Conservation (phyloP, 2,113 vertebrate genomes). For the Girardinichthys multiradiatus region DNA sequence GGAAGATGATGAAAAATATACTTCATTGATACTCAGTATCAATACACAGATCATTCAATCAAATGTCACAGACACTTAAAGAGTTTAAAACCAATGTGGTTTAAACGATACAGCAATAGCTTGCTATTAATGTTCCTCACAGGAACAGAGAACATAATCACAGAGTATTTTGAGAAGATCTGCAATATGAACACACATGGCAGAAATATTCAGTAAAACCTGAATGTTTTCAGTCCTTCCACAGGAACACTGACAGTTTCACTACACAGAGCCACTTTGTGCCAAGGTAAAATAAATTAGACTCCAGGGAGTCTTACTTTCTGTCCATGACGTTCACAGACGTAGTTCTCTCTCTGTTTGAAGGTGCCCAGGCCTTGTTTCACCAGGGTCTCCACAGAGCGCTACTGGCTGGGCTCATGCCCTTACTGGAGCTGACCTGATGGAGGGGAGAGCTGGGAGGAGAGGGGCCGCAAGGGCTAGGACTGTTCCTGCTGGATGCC, state of each 20-base stretch:
- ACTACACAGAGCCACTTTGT: constrained; percentile 24
- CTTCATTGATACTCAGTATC: constrained; percentile 61
- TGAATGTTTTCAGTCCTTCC: constrained; percentile 53
- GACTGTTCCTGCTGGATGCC: constrained; percentile 36
- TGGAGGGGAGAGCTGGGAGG: constrained; percentile 64
- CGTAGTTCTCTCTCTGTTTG: constrained; percentile 48
- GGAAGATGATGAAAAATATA: constrained; percentile 34
- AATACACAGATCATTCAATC: constrained; percentile 32
- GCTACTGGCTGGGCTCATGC: constrained; percentile 27
- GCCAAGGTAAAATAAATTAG: constrained; percentile 38
- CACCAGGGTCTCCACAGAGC: constrained; percentile 83
- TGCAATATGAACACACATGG: constrained; percentile 29
- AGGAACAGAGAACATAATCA: constrained; percentile 26
- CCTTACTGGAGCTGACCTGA: constrained; percentile 56
- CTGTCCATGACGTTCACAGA: constrained; percentile 68
- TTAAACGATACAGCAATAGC: constrained; percentile 19
- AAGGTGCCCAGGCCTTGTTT: constrained; percentile 21
- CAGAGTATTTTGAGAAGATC: constrained; percentile 24
- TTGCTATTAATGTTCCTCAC: constrained; percentile 34
- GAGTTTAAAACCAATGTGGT: constrained; percentile 61
- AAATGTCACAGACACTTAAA: constrained; percentile 51
- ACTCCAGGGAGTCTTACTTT: constrained; percentile 61
- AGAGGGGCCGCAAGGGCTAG: constrained; percentile 15
- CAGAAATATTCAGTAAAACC: constrained; percentile 55
- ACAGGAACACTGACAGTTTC: constrained; percentile 44